Evolutionary conservation across 53 echinoderm and acorn worm genomes (phyloP), one percentile per base, ranked within the genome.

Genomic region (Echinarachnius parma): DNA sequence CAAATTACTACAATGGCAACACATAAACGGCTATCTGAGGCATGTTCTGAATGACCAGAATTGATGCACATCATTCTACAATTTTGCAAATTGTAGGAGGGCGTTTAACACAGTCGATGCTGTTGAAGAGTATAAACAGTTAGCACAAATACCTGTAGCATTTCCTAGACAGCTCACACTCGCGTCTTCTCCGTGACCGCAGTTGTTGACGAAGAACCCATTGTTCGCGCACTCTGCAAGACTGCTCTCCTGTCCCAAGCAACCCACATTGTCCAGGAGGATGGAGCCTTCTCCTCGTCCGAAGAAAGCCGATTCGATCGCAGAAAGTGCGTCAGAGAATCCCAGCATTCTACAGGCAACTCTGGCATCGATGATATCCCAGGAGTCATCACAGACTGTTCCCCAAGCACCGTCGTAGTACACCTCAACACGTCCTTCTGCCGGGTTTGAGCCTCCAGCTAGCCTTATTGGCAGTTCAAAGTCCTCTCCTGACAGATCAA

Each of bases 271-370:
- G 36, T 86, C 86, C 15, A 86, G 80, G 21, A 79, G 46, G 9
- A 84, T 84, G 4, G 79, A 75, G 4, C 84, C 88, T 11, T 33
- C 15, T 7, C 88, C 88, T 0, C 34, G 31, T 2, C 84, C 84
- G 54, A 65, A 88, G 15, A 23, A 13, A 2, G 80, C 76, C 1
- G 21, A 16, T 0, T 10, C 25, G 37, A 49, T 31, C 0, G 76
- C 65, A 19, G 53, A 4, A n/a, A 44, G 11, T 10, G 84, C 88
- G 19, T 46, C 53, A 20, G 65, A 58, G 13, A 66, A 76, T 22
- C 90, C 90, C 37, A 90, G 64, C 82, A 74, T 31, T 2, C 76
- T 62, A 50, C 90, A 90, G 8, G 79, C 79, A 0, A 90, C 90
- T 34, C 31, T 34, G 18, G 79, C 86, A 14, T 78, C 79, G 22